Evolutionary conservation across 2,888 invertebrate species (phyloP).

Genomic region (Pollenia labialis): DNA sequence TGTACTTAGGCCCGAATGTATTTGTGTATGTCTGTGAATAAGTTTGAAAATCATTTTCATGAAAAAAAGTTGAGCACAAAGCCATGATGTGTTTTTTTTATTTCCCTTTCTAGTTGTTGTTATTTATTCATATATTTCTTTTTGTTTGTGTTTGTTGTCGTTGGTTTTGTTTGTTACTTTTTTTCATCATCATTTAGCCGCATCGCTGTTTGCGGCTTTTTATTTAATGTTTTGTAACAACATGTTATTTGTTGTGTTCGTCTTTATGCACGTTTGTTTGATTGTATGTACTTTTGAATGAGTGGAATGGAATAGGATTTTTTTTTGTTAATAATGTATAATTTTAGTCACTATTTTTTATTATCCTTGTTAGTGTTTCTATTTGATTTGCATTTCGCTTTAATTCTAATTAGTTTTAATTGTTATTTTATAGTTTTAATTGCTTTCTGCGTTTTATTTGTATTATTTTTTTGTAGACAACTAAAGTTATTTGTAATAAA

Average conservation of each 20-base stretch:
- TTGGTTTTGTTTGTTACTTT: conserved; percentile 11
- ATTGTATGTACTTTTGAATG: background rate
- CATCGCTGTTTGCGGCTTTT: conserved; percentile 34
- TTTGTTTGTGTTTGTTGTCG: background rate
- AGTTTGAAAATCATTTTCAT: conserved; percentile 19
- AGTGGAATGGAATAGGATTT: background rate
- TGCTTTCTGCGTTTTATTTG: background rate
- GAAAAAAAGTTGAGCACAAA: conserved; percentile 11
- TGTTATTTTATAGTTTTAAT: conserved; percentile 15
- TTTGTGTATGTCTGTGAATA: conserved; percentile 18
- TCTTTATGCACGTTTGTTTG: background rate
- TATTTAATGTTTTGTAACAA: background rate
- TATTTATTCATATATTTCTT: conserved; percentile 1
- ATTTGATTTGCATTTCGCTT: conserved; percentile 17
- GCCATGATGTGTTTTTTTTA: background rate
- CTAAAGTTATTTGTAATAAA: background rate
- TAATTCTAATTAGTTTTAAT: conserved; percentile 14
- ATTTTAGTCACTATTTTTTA: conserved; percentile 12
- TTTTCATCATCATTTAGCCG: conserved; percentile 21
- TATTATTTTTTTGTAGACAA: background rate
- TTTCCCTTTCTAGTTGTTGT: background rate
- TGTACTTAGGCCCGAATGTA: background rate
- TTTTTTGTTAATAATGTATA: background rate
- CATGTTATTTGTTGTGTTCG: conserved; percentile 5
- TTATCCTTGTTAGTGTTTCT: background rate